Conservation (phyloP, 2,113 vertebrate genomes). For the Meriones unguiculatus region DNA sequence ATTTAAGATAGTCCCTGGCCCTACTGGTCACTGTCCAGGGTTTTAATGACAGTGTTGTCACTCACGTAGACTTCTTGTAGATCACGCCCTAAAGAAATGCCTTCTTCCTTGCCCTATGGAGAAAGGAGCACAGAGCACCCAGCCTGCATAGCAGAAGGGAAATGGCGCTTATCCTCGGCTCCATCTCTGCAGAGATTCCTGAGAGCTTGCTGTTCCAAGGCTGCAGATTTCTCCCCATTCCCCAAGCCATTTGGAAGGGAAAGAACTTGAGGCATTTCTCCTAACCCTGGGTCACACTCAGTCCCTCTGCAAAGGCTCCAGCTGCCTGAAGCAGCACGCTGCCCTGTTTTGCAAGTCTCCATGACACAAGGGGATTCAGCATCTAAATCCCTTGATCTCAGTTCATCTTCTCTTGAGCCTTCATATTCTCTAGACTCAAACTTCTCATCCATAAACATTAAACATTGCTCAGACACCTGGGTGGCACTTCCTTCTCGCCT, state of each 20-base stretch:
- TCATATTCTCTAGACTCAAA: conserved; percentile 2
- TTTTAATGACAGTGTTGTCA: conserved; percentile 37
- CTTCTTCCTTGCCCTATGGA: conserved; percentile 13
- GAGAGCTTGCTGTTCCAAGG: conserved; percentile 54
- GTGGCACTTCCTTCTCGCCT: neutral
- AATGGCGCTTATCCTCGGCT: conserved; percentile 51
- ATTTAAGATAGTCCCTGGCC: conserved; percentile 30
- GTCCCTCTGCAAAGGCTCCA: conserved; percentile 14
- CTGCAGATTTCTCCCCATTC: conserved; percentile 47
- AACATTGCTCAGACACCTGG: neutral
- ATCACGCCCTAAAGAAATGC: conserved; percentile 4
- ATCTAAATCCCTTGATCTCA: conserved; percentile 53
- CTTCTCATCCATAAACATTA: conserved; percentile 1
- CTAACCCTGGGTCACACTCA: neutral
- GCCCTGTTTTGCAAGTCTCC: conserved; percentile 64
- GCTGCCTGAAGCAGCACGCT: neutral
- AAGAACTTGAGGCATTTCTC: conserved; percentile 45
- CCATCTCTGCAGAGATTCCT: conserved; percentile 58
- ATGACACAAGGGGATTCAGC: conserved; percentile 41
- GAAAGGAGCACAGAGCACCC: neutral
- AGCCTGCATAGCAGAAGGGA: conserved; percentile 23
- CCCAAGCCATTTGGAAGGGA: conserved; percentile 38
- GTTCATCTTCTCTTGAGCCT: conserved; percentile 62
- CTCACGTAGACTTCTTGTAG: neutral
- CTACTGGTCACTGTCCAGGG: neutral